Conservation (phyloP, 1,140 invertebrate genomes). For the Ceratoteleas bidentatus region DNA sequence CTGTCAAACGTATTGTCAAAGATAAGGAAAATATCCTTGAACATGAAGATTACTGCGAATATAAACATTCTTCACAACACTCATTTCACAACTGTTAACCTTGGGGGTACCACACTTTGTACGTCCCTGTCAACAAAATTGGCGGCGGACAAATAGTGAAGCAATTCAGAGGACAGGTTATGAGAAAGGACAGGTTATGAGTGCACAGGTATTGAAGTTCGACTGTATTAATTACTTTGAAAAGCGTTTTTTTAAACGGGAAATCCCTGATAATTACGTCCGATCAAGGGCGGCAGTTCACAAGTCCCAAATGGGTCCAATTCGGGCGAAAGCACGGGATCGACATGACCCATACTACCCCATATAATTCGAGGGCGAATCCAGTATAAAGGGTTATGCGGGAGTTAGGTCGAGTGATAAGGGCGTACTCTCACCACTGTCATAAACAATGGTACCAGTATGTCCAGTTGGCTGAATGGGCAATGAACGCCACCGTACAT, state of each 20-base stretch:
- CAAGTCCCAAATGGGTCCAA: neutral
- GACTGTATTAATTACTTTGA: neutral
- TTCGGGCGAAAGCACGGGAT: neutral
- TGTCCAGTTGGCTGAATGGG: neutral
- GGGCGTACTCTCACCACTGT: neutral
- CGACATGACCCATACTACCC: neutral
- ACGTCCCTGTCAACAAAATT: no score
- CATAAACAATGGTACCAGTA: neutral
- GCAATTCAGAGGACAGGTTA: no score
- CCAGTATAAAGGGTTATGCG: neutral
- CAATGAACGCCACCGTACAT: neutral
- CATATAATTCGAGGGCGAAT: neutral
- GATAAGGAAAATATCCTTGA: no score
- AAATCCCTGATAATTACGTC: neutral
- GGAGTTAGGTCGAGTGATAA: neutral
- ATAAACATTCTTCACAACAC: no score
- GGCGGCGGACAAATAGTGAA: no score
- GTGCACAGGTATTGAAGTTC: no score
- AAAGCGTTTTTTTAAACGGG: neutral
- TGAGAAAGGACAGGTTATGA: no score
- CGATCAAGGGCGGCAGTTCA: conserved; percentile 4
- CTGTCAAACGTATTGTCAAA: no score
- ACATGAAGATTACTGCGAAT: no score
- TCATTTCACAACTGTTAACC: no score
- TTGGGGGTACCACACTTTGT: no score